These are phyloP conservation scores for Naso thynnoides DNA, from an alignment of 2,797 vertebrate genomes.

Conservation along the genomic window DNA sequence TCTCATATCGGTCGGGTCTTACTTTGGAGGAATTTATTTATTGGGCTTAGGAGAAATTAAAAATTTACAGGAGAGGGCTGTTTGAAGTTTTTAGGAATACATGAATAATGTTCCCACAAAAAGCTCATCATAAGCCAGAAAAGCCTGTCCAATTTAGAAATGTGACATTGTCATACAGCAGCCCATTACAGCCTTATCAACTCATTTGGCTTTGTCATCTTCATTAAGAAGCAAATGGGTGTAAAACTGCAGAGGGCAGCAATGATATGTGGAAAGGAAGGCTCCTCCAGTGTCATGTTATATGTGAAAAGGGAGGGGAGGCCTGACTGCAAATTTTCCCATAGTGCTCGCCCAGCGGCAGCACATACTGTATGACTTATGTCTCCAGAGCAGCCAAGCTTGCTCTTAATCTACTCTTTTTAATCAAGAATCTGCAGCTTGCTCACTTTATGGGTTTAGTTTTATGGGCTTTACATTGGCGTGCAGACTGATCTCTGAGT, in stretches of 20 bases:
- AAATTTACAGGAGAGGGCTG: neutral
- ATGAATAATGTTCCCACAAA: conserved; percentile 16
- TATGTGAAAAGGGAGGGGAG: conserved; percentile 46
- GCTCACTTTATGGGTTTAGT: conserved; percentile 48
- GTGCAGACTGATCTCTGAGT: conserved; percentile 40
- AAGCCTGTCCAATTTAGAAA: conserved; percentile 36
- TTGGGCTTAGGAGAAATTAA: neutral
- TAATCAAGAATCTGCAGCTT: conserved; percentile 66
- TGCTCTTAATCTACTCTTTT: conserved; percentile 62
- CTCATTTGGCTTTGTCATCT: conserved; percentile 60
- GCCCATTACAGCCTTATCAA: conserved; percentile 56
- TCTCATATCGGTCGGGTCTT: too few species aligned
- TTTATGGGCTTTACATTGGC: conserved; percentile 60
- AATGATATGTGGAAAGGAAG: conserved; percentile 75
- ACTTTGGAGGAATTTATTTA: conserved; percentile 8
- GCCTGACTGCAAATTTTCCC: conserved; percentile 42
- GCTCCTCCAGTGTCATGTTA: conserved; percentile 50
- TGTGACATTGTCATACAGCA: conserved; percentile 31
- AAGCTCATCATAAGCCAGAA: conserved; percentile 2
- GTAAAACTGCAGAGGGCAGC: conserved; percentile 84
- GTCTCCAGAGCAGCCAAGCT: conserved; percentile 37
- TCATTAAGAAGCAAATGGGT: conserved; percentile 70
- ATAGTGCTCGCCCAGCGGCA: conserved; percentile 26
- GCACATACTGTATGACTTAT: conserved; percentile 56
- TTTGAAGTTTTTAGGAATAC: conserved; percentile 31